Percentiles rank a stretch among this genome's conserved stretches.
Conservation (phyloP, 2,113 vertebrate genomes). For the Chauna torquata region DNA sequence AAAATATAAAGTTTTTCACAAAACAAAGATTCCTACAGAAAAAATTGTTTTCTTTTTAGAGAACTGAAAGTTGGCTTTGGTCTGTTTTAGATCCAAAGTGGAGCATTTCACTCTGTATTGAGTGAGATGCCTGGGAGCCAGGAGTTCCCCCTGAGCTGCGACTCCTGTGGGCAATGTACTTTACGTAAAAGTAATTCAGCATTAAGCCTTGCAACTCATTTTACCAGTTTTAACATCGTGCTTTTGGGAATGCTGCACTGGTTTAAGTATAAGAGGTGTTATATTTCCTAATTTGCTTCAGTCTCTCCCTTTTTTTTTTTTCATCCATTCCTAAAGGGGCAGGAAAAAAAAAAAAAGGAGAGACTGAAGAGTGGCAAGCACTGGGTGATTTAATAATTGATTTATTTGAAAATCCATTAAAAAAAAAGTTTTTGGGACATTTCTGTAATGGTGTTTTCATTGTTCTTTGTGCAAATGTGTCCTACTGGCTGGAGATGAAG, state of each 20-base stretch:
- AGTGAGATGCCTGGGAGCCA: neutral
- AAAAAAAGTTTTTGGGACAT: neutral
- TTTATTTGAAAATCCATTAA: neutral
- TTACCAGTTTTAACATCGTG: neutral
- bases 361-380: neutral
- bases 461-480: no score
- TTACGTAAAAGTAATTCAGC: neutral
- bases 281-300: neutral
- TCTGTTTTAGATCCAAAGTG: neutral
- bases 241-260: neutral
- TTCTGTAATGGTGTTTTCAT: neutral
- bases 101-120: neutral
- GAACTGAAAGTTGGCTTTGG: neutral
- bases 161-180: rapidly evolving
- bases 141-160: neutral
- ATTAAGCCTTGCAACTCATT: neutral
- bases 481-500: neutral
- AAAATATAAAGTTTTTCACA: neutral
- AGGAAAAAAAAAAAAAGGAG: neutral
- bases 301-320: neutral
- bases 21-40: neutral
- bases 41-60: neutral
- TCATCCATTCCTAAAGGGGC: neutral
- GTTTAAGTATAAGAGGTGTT: neutral
- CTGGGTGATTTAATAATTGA: neutral